phyloP scores from a whole-genome alignment of 1,140 invertebrate genomes.

The Atta colombica region DNA sequence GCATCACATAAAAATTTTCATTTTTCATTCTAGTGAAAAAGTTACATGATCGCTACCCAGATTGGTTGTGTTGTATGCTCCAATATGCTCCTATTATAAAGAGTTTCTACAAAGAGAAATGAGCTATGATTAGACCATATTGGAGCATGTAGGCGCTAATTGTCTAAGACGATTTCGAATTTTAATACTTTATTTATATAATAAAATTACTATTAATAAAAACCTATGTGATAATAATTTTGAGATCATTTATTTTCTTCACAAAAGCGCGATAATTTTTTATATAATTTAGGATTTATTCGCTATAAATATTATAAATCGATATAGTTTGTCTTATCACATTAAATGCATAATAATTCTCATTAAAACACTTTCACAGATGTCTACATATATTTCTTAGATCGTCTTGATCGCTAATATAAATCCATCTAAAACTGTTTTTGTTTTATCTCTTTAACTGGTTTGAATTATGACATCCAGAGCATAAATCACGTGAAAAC shows the following conservation, averaged over 20 bases:
- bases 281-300: slow-evolving; percentile 30
- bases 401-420: slow-evolving; percentile 15
- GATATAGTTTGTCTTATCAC: slow-evolving; percentile 22
- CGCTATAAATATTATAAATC: slow-evolving; percentile 45
- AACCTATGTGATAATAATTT: slow-evolving; percentile 29
- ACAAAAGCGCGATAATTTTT: slow-evolving; percentile 22
- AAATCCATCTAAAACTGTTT: slow-evolving; percentile 37
- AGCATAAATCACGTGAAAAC: slow-evolving; percentile 26
- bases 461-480: neutral
- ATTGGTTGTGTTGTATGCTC: too few relatives aligned
- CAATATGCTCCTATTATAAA: too few relatives aligned
- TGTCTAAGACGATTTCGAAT: neutral
- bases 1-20: too few relatives aligned
- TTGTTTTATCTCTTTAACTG: slow-evolving; percentile 12
- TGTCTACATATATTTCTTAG: slow-evolving; percentile 4
- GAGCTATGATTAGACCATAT: too few relatives aligned
- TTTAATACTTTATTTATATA: slow-evolving; percentile 17
- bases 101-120: too few relatives aligned
- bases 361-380: slow-evolving; percentile 40
- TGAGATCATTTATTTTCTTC: slow-evolving; percentile 19
- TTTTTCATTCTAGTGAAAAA: too few relatives aligned
- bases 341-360: slow-evolving; percentile 49
- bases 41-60: too few relatives aligned
- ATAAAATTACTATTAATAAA: slow-evolving; percentile 34
- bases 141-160: too few relatives aligned